Percentiles rank a stretch among this genome's conserved stretches.
phyloP scores from a whole-genome alignment of 2,797 vertebrate genomes.

The Podargus strigoides region DNA sequence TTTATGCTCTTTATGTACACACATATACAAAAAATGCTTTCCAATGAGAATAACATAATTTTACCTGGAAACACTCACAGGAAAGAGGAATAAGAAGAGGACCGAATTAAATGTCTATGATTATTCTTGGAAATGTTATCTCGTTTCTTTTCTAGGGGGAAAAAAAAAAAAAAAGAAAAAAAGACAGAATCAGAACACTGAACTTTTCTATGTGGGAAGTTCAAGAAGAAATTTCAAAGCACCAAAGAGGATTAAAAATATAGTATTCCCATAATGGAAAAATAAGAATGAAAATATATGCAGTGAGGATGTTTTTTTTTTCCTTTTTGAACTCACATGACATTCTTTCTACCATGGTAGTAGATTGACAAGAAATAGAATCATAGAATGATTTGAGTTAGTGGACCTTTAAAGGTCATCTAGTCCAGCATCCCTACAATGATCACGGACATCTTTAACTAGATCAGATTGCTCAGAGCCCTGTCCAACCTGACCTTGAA shows the following conservation, averaged over 20 bases:
- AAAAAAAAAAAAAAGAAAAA: no score
- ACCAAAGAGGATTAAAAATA: background rate
- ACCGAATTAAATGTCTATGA: background rate
- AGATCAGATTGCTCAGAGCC: background rate
- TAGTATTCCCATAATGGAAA: background rate
- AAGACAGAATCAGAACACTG: fast-evolving
- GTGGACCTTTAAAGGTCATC: background rate
- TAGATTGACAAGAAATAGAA: background rate
- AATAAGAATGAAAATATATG: background rate
- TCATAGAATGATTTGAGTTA: background rate
- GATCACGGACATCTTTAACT: background rate
- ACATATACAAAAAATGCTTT: background rate
- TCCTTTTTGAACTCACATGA: background rate
- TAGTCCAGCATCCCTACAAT: background rate
- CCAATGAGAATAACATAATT: background rate
- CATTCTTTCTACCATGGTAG: background rate
- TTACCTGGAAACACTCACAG: background rate
- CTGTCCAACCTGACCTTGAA: background rate
- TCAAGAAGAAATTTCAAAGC: background rate
- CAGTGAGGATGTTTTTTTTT: background rate
- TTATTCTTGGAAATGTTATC: background rate
- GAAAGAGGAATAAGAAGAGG: background rate
- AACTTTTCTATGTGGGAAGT: background rate
- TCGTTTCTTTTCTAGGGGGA: background rate
- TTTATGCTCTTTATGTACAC: background rate